Base-by-base conservation (phyloP, 1,140 invertebrate species). In the Drosophila watanabei region DNA sequence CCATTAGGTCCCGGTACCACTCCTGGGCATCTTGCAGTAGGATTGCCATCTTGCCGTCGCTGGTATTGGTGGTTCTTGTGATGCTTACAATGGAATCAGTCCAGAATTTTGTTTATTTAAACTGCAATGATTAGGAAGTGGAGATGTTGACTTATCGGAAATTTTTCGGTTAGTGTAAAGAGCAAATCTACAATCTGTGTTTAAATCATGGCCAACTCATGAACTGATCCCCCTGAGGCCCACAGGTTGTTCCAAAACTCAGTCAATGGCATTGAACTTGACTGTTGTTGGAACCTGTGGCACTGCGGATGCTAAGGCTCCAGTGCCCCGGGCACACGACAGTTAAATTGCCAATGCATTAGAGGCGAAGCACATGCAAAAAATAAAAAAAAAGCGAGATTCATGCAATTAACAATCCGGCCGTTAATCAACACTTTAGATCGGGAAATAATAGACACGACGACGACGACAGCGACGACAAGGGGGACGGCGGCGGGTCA, bases 1-100 rank as follows among this genome's bases (percentile, higher is more conserved):
- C 95, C 95, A 97, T 95, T 66, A 97, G 94, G 91, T 97, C 96
- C 93, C 95, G 94, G 91, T 97, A 97, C 93, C 96, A 95, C 92
- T 96, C 94, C 79, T 96, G 94, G 59, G 96, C 92, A 93, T 95
- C 95, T 75, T 95, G 95, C 82, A 97, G 95, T 33, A 93, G 30
- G 28, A 69, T 72, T 37, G 87, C 86, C 92, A 93, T 93, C 62
- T 80, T 89, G 81, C 20, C 51, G 39, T 51, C 61, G 59, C 54
- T 68, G 20, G n/a, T 62, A 51, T 54, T 71, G 35, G 46, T 37
- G n/a, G 14, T 30, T 45, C 20, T 33, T 35, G 58, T 68, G 63
- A 13, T 49, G 60, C 39, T 63, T 16, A 37, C 33, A 65, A 28
- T 39, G 60, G 61, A 16, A 33, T 69, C 30, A 18, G 62, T 33